Conservation (phyloP, 2,888 invertebrate species). For the Lasioglossum calceatum region DNA sequence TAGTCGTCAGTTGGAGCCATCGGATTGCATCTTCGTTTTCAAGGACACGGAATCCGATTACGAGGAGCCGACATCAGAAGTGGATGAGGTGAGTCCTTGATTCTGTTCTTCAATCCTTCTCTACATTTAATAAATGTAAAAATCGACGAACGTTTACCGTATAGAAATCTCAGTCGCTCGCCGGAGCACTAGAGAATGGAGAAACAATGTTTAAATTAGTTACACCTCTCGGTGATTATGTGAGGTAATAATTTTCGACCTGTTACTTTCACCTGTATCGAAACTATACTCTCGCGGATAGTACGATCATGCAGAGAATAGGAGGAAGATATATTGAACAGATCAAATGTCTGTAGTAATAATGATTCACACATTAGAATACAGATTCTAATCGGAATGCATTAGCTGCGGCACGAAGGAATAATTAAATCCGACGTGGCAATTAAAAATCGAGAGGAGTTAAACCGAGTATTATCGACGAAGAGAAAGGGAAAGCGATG, state of each 20-base stretch:
- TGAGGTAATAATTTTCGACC: conserved; percentile 30
- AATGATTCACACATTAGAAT: background rate
- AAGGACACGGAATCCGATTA: conserved; percentile 81
- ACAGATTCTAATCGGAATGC: background rate
- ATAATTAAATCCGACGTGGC: background rate
- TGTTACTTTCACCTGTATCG: conserved; percentile 52
- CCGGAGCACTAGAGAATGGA: background rate
- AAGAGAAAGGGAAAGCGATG: conserved; percentile 44
- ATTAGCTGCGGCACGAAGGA: background rate
- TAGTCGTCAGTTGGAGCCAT: conserved; percentile 77
- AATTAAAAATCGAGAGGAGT: conserved; percentile 51
- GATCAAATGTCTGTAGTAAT: background rate
- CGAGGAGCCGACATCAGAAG: conserved; percentile 80
- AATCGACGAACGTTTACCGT: background rate
- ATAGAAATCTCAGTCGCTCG: background rate
- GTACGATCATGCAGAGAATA: background rate
- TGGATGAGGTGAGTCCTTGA: conserved; percentile 77
- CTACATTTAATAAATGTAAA: background rate
- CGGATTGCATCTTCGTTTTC: conserved; percentile 83
- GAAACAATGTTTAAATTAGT: conserved; percentile 18
- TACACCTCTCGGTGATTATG: conserved; percentile 29
- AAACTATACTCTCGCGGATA: conserved; percentile 17
- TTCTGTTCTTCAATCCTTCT: background rate
- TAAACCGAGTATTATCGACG: conserved; percentile 8
- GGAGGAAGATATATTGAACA: background rate